Evolutionary conservation across 1,140 invertebrate species (phyloP), one percentile per base, ranked within the genome.

Genomic region (Ceratosolen fusciceps): DNA sequence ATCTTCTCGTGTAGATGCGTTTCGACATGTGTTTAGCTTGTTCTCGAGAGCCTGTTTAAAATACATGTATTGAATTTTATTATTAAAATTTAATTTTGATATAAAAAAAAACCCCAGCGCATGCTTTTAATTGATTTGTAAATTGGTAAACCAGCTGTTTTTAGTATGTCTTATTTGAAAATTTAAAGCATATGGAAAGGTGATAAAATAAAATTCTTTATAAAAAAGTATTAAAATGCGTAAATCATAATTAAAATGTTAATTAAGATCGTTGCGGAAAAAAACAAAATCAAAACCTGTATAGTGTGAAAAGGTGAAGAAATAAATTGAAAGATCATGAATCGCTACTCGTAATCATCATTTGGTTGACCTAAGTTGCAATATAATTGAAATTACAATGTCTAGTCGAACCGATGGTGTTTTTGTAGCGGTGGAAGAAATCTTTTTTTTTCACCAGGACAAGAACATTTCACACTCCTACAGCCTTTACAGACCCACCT

Each of bases 401-500:
- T 84, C 83, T 82, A 86, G 81, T 82, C 84, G 85, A 82, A 83
- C 72, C 52, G 84, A 83, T 62, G 84, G 80, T 84, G 82, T 71
- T 80, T 85, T 85, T 76, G 78, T 82, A 70, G 84, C 52, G 65
- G 83, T 74, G 12, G 73, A 83, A 43, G 82, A 72, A 84, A 82
- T 83, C 34, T 84, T 82, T 87, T 90, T 87, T 89, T 86, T 74
- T 84, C 87, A 83, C 80, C 84, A 67, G 84, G 85, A 86, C 91
- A 92, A 86, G 87, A 84, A 84, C 90, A 92, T 83, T 91, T 91
- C 85, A 92, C 84, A 83, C 86, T 90, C 80, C 87, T 89, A 90
- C 91, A 92, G 80, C 89, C 89, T 85, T 89, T 88, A 87, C 91
- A 92, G 86, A 92, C 88, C 90, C 90, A 91, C 86, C 88, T 91